Conservation (phyloP, 2,888 invertebrate genomes). For the Cerceris rybyensis region DNA sequence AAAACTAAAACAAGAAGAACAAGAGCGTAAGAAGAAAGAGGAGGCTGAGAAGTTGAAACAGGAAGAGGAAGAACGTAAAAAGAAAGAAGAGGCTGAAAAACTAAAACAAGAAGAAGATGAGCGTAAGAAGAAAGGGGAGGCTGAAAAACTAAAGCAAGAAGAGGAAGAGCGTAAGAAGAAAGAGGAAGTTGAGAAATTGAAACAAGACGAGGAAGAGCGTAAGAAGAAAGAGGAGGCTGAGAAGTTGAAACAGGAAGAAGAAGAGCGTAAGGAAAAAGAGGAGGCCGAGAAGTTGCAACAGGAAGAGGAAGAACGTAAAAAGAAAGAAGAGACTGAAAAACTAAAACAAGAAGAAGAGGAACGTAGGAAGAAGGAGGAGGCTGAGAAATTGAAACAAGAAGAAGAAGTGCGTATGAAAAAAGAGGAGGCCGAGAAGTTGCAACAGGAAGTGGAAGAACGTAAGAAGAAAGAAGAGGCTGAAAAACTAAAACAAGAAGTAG, state of each 20-base stretch:
- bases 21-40: constrained; percentile 52
- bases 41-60: constrained; percentile 51
- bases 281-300: constrained; percentile 45
- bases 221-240: constrained; percentile 54
- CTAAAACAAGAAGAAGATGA: constrained; percentile 45
- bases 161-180: constrained; percentile 54
- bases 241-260: constrained; percentile 61
- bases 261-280: constrained; percentile 11
- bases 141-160: constrained; percentile 40
- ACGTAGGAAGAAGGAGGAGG: constrained; percentile 30
- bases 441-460: constrained; percentile 49
- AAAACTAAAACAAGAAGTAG: constrained; percentile 38
- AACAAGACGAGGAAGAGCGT: constrained; percentile 40
- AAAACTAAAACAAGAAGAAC: constrained; percentile 37
- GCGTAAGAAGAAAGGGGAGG: constrained; percentile 49
- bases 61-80: constrained; percentile 61
- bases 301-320: constrained; percentile 43
- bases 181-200: constrained; percentile 51
- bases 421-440: constrained; percentile 43
- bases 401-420: constrained; percentile 44
- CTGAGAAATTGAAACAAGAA: constrained; percentile 37
- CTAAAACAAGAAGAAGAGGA: constrained; percentile 43
- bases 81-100: constrained; percentile 64
- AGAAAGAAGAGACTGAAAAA: constrained; percentile 55
- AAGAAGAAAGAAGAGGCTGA: constrained; percentile 42